Percentiles rank a stretch among this genome's conserved stretches.
phyloP scores from a whole-genome alignment of 2,888 invertebrate species.

The Drosophila monieri region DNA sequence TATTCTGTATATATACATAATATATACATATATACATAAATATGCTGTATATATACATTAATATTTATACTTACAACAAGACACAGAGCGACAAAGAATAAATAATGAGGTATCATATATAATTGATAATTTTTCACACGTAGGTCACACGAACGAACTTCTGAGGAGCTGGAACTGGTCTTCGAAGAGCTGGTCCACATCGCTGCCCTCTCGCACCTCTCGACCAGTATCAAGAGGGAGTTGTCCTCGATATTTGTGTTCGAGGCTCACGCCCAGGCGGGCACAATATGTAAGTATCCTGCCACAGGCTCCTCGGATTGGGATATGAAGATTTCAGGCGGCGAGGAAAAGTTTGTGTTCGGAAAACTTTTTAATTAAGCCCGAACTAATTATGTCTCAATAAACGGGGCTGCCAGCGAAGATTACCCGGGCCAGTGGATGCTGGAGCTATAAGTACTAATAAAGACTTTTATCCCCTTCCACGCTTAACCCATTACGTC shows the following conservation, averaged over 20 bases:
- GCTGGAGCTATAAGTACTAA: slow-evolving; percentile 19
- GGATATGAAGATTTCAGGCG: background rate
- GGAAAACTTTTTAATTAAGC: slow-evolving; percentile 45
- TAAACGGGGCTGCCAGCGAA: slow-evolving; percentile 16
- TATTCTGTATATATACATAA: too few relatives aligned
- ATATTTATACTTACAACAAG: background rate
- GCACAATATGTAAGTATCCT: slow-evolving; percentile 89
- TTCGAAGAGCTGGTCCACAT: slow-evolving; percentile 93
- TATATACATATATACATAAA: too few relatives aligned
- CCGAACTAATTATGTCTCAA: slow-evolving; percentile 48
- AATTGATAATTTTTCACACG: too few relatives aligned
- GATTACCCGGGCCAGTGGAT: background rate
- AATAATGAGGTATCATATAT: background rate
- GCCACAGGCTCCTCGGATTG: slow-evolving; percentile 12
- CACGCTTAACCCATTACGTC: slow-evolving; percentile 26
- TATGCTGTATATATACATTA: too few relatives aligned
- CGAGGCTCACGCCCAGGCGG: slow-evolving; percentile 91
- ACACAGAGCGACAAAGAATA: background rate
- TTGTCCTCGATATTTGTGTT: slow-evolving; percentile 91
- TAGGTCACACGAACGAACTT: slow-evolving; percentile 90
- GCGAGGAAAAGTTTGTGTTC: slow-evolving; percentile 14
- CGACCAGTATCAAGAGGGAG: slow-evolving; percentile 92
- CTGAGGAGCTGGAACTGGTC: slow-evolving; percentile 91
- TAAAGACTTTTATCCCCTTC: slow-evolving; percentile 35
- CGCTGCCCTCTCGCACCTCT: slow-evolving; percentile 91